phyloP scores from a whole-genome alignment of 2,888 invertebrate genomes.

The Chrysina gloriosa region DNA sequence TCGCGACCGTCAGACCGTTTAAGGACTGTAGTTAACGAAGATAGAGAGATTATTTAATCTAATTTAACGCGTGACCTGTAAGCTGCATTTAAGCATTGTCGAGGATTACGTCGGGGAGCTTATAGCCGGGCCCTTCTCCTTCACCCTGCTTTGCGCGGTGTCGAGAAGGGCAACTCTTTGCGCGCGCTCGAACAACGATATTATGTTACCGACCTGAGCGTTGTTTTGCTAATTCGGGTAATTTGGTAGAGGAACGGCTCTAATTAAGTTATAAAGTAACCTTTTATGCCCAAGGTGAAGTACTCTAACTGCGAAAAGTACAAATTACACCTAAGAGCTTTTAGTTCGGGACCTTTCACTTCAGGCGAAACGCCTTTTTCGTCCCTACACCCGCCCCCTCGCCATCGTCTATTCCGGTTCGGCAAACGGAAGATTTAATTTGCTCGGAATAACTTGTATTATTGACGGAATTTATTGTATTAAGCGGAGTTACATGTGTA shows the following conservation, averaged over 20 bases:
- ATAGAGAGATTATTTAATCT: slow-evolving; percentile 61
- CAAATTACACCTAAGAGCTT: slow-evolving; percentile 38
- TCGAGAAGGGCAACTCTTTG: not conserved
- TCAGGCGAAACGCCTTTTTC: no score
- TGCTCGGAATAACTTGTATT: not conserved
- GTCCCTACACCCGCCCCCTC: no score
- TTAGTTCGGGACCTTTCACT: slow-evolving; percentile 13
- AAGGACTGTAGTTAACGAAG: slow-evolving; percentile 60
- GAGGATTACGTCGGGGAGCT: slow-evolving; percentile 47
- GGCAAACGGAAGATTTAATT: not conserved
- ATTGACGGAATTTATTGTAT: not conserved
- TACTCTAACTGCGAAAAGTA: slow-evolving; percentile 37
- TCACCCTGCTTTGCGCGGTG: not conserved
- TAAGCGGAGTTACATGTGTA: no score
- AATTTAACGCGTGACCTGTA: slow-evolving; percentile 62
- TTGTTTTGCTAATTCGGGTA: slow-evolving; percentile 38
- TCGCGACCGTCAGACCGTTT: slow-evolving; percentile 54
- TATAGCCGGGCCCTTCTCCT: not conserved
- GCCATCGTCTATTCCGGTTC: not conserved
- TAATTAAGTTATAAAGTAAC: slow-evolving; percentile 41
- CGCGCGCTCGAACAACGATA: slow-evolving; percentile 26
- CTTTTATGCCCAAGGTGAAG: slow-evolving; percentile 39
- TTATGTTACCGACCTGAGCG: slow-evolving; percentile 31
- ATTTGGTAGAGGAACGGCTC: slow-evolving; percentile 27
- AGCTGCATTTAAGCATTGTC: slow-evolving; percentile 57